phyloP scores from a whole-genome alignment of 2,888 invertebrate species.

The Limnephilus lunatus region DNA sequence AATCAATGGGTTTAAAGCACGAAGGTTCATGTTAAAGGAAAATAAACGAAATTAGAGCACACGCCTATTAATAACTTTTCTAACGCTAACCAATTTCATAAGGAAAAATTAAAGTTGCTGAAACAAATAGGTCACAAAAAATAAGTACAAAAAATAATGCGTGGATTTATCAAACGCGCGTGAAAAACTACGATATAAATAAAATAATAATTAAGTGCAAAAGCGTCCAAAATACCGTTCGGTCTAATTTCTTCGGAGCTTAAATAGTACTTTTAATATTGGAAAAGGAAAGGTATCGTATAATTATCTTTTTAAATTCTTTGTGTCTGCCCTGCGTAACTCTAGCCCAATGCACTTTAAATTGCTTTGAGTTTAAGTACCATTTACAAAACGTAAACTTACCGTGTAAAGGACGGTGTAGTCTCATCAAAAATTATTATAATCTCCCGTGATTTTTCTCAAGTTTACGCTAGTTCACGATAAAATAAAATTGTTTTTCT shows the following conservation, averaged over 20 bases:
- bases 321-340: no score
- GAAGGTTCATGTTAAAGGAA: background rate
- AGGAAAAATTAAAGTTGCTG: background rate
- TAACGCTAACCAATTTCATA: background rate
- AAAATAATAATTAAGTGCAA: background rate
- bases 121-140: background rate
- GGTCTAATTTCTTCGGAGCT: background rate
- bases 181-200: background rate
- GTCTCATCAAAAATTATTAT: no score
- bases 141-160: background rate
- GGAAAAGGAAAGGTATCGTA: no score
- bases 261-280: background rate
- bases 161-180: background rate
- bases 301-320: no score
- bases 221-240: background rate
- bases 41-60: background rate
- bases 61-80: background rate
- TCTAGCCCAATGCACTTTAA: no score
- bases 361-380: no score
- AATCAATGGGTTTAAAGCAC: background rate
- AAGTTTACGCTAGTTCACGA: no score
- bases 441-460: no score
- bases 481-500: no score
- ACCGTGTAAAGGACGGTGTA: no score
- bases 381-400: no score